Evolutionary conservation across 1,140 invertebrate species (phyloP), one percentile per base, ranked within the genome.

Genomic region (Drosophila carrolli): DNA sequence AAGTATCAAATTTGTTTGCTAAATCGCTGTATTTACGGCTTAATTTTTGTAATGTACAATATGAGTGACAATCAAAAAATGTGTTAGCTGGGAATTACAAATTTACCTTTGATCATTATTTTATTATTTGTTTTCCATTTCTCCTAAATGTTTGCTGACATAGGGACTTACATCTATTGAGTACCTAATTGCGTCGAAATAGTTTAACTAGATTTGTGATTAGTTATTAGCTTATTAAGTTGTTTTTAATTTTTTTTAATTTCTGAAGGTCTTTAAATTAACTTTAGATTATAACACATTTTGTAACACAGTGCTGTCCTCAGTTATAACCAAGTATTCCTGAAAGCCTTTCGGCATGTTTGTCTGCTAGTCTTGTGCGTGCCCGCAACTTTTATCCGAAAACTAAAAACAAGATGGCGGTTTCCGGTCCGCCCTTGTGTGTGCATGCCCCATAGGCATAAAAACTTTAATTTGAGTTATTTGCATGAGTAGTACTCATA

Each of bases 381-480:
- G 78, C 73, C 50, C 59, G 65, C 62, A 85, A 85, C 81, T 85
- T 81, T 81, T 81, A 61, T 73, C 43, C 68, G 27, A 75, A 78
- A 86, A 78, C 78, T 78, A 61, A 72, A 85, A 85, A 81, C 81
- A 85, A 85, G 74, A 85, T 86, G 82, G 81, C 74, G 68, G 48
- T 37, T 35, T 32, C 72, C 14, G 75, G 44, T 54, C 37, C 54
- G 43, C 58, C 54, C 32, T 51, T 58, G 48, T 70, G 40, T 75
- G 66, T 65, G 35, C 48, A n/a, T 50, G 59, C 78, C 82, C 75
- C 66, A 67, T 66, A 86, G 82, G 78, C 78, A 75, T 67, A 75
- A 74, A 86, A 86, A 86, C 82, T 86, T 86, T 78, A 86, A 86
- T 86, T 86, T 86, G 74, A 86, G 82, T 74, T 85, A 81, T 85